Conservation (phyloP, 2,113 vertebrate genomes). For the Phrynosoma blainvillii region DNA sequence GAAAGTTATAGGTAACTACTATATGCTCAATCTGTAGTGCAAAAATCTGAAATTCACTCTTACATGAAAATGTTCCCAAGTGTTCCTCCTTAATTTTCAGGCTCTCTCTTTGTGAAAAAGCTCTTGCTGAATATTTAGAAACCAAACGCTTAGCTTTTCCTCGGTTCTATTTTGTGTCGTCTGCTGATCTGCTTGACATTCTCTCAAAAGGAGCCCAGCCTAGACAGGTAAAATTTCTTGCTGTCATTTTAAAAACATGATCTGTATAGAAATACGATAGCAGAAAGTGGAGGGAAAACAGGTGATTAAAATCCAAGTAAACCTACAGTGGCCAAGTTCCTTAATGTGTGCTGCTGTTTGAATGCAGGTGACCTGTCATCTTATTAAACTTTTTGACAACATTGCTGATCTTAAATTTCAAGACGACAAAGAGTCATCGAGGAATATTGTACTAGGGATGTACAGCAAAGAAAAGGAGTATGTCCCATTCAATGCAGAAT, state of each 20-base stretch:
- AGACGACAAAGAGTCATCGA: constrained; percentile 51
- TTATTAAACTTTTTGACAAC: constrained; percentile 83
- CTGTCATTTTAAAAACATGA: not conserved
- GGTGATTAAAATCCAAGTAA: not conserved
- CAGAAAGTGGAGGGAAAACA: not conserved
- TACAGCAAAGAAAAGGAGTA: constrained; percentile 83
- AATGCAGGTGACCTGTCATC: constrained; percentile 77
- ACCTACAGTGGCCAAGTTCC: not conserved
- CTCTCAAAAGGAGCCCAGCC: constrained; percentile 81
- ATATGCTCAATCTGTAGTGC: not conserved
- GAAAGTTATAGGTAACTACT: not conserved
- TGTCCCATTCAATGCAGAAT: constrained; percentile 73
- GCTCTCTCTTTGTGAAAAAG: constrained; percentile 83
- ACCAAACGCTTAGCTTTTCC: constrained; percentile 81
- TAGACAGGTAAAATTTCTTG: constrained; percentile 74
- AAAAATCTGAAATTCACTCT: not conserved
- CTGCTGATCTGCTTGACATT: constrained; percentile 83
- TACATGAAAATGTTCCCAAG: not conserved
- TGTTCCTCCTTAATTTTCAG: constrained; percentile 58
- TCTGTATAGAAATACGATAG: constrained; percentile 23
- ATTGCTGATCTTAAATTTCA: constrained; percentile 79
- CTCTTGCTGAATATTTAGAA: constrained; percentile 82
- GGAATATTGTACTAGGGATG: constrained; percentile 76
- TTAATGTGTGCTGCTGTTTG: constrained; percentile 26
- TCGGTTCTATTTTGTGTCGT: constrained; percentile 84